Evolutionary conservation across 2,113 vertebrate genomes (phyloP), one percentile per base, ranked within the genome.

Genomic region (Acanthochromis polyacanthus): DNA sequence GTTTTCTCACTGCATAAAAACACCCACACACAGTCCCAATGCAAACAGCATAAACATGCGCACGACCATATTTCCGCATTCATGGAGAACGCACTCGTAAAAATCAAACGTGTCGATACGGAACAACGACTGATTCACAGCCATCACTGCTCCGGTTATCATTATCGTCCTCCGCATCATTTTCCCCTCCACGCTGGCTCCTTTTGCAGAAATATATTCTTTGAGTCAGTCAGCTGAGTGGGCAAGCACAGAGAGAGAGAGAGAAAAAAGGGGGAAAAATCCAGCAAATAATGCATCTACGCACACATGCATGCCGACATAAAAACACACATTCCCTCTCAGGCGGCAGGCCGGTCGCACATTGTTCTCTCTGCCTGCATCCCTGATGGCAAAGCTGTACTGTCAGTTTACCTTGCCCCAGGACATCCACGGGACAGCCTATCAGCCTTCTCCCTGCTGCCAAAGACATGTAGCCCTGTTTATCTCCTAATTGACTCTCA

Each of bases 401-500:
- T 87, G 83, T 91, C 91, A 83, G 89, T 95, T 92, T 94, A 94
- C 89, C 93, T 91, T 95, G 95, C 94, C 95, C 89, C 87, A 94
- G 90, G 95, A 96, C 94, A 96, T 94, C 84, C 85, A 84, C 88
- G 82, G 90, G 93, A 96, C 94, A 92, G 85, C 78, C 88, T 78
- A 77, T 92, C 89, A 81, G 89, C 84, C 91, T 87, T 84, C 87
- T 92, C 86, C 92, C 92, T 83, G 23, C 92, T 93, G 92, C 78
- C 83, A 66, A 81, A 90, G 85, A 89, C 90, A 93, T 93, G 83
- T 68, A 81, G 81, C 80, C 82, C 94, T 96, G 91, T 96, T 96
- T 96, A 93, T 95, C 94, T 95, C 88, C 92, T 95, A 97, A 96
- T 95, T 96, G 92, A 95, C 94, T 96, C 95, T 96, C 95, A 84